These are phyloP conservation scores for Arbacia lixula DNA, from an alignment of 53 echinoderm and acorn worm genomes.

Conservation along the genomic window DNA sequence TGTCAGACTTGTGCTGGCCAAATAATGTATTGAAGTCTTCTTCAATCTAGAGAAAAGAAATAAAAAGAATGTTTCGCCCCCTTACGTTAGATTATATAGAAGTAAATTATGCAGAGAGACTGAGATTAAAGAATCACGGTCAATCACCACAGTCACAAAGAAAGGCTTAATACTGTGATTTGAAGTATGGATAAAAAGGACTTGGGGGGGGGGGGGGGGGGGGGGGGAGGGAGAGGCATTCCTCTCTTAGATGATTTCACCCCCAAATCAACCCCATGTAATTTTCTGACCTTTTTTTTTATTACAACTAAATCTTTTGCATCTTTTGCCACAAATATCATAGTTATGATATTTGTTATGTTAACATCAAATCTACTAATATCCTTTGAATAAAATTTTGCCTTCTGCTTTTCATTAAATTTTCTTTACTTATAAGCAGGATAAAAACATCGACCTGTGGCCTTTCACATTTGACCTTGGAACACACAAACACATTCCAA, in stretches of 20 bases:
- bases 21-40: constrained; percentile 36
- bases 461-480: constrained; percentile 8
- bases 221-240: constrained; percentile 12
- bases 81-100: not conserved
- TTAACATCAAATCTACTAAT: constrained; percentile 7
- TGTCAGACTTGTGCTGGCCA: constrained; percentile 23
- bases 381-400: constrained; percentile 3
- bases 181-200: constrained; percentile 7
- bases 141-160: constrained; percentile 23
- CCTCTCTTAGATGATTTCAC: not conserved
- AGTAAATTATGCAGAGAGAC: constrained; percentile 24
- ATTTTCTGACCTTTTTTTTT: constrained; percentile 23
- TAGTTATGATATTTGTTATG: too few species aligned
- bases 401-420: constrained; percentile 28
- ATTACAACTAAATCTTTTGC: constrained; percentile 11
- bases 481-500: not conserved
- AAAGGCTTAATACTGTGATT: constrained; percentile 30
- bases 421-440: constrained; percentile 29
- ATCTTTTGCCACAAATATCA: constrained; percentile 23
- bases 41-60: constrained; percentile 35
- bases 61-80: constrained; percentile 20
- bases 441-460: constrained; percentile 14
- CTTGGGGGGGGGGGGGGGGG: not conserved
- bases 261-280: constrained; percentile 23
- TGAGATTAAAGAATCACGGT: constrained; percentile 23